Evolutionary conservation across 2,888 invertebrate genomes (phyloP).

Genomic region (Disparrhopalites patrizii): DNA sequence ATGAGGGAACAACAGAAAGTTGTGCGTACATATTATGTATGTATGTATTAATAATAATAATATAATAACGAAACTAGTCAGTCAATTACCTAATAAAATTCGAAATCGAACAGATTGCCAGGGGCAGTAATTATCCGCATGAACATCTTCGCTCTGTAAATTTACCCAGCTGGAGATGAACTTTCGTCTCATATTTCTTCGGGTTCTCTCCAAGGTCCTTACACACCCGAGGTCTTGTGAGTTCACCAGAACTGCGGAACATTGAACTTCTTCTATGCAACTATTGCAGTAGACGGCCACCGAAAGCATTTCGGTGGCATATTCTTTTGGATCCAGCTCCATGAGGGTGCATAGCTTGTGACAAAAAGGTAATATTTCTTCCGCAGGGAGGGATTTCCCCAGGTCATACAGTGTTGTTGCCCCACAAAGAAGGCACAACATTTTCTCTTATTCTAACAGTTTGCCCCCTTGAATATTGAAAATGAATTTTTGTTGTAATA

Average conservation of each 20-base stretch:
- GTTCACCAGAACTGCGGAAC: background rate
- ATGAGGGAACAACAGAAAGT: no score
- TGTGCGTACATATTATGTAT: no score
- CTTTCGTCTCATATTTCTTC: no score
- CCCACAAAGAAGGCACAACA: slow-evolving; percentile 7
- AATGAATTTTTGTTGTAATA: no score
- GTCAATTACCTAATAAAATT: background rate
- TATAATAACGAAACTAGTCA: no score
- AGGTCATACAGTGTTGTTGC: background rate
- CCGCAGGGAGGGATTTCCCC: no score
- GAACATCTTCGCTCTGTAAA: background rate
- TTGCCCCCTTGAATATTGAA: no score
- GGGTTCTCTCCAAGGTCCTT: background rate
- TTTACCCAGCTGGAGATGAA: background rate
- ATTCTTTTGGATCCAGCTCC: background rate
- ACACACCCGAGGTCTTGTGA: background rate
- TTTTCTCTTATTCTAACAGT: no score
- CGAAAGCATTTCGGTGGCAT: background rate
- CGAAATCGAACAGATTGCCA: slow-evolving; percentile 6
- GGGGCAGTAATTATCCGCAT: background rate
- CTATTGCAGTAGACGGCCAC: background rate
- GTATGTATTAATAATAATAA: no score
- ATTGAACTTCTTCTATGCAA: background rate
- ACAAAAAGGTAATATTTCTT: background rate
- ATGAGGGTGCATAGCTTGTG: background rate